Base-by-base conservation (phyloP, 1,140 invertebrate species). In the Cydia fagiglandana region DNA sequence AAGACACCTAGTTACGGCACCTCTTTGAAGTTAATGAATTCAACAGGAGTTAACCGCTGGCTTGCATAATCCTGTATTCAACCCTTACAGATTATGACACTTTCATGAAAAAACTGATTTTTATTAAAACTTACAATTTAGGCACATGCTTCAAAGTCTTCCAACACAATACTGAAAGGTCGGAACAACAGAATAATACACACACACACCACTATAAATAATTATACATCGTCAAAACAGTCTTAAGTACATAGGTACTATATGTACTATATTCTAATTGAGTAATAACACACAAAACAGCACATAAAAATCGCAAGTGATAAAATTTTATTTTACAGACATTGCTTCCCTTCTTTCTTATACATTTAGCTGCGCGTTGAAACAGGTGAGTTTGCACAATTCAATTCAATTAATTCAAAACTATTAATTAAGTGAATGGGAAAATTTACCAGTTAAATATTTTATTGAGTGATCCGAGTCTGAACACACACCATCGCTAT, bases 1-100 rank as follows among this genome's bases (percentile, higher is more conserved):
- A 92, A 92, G 91, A 91, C 91, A 91, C 91, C 90, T 91, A 91
- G 90, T 92, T 91, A 91, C 87, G 83, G 83, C 86, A 83, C 83
- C 87, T 88, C 73, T 61, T 88, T 82, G 85, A 89, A 91, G 81
- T 88, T 92, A 91, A 92, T 92, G 89, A 91, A 91, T 91, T 91
- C 85, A 83, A 86, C 86, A 88, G 88, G 88, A 89, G 88, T 91
- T 86, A 86, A 88, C 85, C 81, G 80, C 77, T 61, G 77, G 76
- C 75, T 77, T 81, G 78, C 68, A 76, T 82, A 87, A 85, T 85
- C 78, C 78, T 73, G 75, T 61, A 64, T 75, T 61, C 56, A 56
- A 74, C 28, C 17, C 61, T 78, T 79, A 73, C 80, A 61, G 56
- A 80, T 68, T 76, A 66, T n/a, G 77, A 66, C 20, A 78, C 76